A percentile compares a stretch with the other conserved stretches of the same genome.
phyloP scores from a whole-genome alignment of 2,888 invertebrate genomes.

The Andrena dorsata region DNA sequence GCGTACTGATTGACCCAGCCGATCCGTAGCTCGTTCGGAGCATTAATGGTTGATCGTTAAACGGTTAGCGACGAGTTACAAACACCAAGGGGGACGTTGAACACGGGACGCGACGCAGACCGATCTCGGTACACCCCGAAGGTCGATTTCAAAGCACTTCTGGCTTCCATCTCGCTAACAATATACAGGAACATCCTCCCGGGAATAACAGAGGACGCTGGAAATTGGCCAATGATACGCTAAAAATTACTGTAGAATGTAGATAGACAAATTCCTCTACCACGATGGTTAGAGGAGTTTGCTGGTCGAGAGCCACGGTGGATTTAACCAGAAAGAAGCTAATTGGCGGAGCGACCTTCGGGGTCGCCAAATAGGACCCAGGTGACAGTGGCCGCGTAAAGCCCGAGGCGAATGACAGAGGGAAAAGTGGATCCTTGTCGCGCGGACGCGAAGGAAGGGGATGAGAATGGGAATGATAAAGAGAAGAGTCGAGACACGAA shows the following conservation, averaged over 20 bases:
- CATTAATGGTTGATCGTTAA: not conserved
- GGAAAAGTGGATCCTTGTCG: not conserved
- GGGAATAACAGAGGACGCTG: no score
- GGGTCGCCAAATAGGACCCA: conserved; percentile 3
- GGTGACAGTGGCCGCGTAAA: not conserved
- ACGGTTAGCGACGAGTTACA: not conserved
- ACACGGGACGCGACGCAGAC: not conserved
- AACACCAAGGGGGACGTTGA: not conserved
- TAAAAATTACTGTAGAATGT: no score
- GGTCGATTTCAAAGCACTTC: conserved; percentile 13
- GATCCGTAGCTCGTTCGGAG: conserved; percentile 45
- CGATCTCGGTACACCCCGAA: conserved; percentile 21
- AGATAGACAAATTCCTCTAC: no score
- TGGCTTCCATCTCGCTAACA: not conserved
- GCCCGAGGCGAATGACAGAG: not conserved
- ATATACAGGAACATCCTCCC: no score
- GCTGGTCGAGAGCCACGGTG: no score
- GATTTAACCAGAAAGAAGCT: no score
- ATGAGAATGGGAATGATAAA: no score
- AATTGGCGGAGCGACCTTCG: conserved; percentile 21
- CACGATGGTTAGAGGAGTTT: no score
- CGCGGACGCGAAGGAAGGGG: not conserved
- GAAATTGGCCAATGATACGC: no score
- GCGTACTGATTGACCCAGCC: conserved; percentile 21
- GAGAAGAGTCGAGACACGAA: not conserved